phyloP scores from a whole-genome alignment of 2,888 invertebrate genomes.

The Pristionchus exspectatus region DNA sequence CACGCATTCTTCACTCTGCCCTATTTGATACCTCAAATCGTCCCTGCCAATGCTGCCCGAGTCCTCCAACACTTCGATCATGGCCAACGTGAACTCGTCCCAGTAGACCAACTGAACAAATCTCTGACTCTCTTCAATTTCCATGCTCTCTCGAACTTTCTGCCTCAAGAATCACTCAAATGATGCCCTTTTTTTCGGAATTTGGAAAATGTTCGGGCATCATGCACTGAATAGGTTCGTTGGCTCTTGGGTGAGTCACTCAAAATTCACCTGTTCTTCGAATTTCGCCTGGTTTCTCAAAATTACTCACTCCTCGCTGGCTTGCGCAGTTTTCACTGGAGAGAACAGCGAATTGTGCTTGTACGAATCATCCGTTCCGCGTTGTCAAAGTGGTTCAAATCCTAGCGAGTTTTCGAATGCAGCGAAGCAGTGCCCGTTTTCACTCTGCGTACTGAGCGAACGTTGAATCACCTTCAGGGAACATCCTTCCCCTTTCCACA shows the following conservation, averaged over 20 bases:
- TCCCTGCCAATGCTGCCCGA: conserved; percentile 52
- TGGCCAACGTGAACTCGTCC: conserved; percentile 55
- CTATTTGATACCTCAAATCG: conserved; percentile 31
- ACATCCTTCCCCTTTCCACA: not conserved
- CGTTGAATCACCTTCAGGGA: conserved; percentile 13
- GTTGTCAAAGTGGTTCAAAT: conserved; percentile 2
- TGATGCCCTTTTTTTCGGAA: too few relatives aligned
- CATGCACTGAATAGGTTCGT: not conserved
- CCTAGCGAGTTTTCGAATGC: conserved; percentile 15
- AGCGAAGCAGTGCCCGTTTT: not conserved
- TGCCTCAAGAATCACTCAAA: too few relatives aligned
- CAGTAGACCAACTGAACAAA: conserved; percentile 53
- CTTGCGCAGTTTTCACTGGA: not conserved
- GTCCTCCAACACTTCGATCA: conserved; percentile 54
- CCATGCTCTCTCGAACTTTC: not conserved
- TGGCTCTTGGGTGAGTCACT: not conserved
- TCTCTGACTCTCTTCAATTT: not conserved
- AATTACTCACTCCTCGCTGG: not conserved
- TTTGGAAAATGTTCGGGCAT: too few relatives aligned
- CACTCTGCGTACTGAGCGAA: conserved; percentile 6
- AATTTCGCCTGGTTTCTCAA: not conserved
- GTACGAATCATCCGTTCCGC: conserved; percentile 9
- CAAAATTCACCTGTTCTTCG: not conserved
- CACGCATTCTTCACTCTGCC: too few relatives aligned
- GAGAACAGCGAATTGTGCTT: not conserved